Percentiles rank a stretch among this genome's conserved stretches.
phyloP scores from a whole-genome alignment of 2,888 invertebrate species.

The Azorinus chamasolen region DNA sequence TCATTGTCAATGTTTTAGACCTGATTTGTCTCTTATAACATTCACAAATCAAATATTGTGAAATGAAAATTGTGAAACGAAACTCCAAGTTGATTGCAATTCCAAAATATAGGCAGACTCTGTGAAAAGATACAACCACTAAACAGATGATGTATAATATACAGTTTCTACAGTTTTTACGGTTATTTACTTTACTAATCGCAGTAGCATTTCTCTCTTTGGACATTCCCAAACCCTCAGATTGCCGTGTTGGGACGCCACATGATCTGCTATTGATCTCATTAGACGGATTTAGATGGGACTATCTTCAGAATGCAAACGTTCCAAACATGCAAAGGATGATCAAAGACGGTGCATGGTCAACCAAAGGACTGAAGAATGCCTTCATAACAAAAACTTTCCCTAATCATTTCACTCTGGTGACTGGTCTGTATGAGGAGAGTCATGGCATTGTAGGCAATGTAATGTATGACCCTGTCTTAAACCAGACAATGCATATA shows the following conservation, averaged over 20 bases:
- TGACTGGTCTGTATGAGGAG: conserved; percentile 89
- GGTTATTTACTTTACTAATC: too few relatives aligned
- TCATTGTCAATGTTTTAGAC: too few relatives aligned
- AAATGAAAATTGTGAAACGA: too few relatives aligned
- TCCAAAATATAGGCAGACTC: too few relatives aligned
- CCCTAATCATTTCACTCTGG: conserved; percentile 92
- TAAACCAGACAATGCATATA: conserved; percentile 73
- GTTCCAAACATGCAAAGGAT: conserved; percentile 89
- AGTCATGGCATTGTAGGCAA: conserved; percentile 91
- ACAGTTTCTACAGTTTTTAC: too few relatives aligned
- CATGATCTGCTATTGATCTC: conserved; percentile 88
- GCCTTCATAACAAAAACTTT: conserved; percentile 90
- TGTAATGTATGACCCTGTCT: conserved; percentile 88
- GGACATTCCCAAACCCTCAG: too few relatives aligned
- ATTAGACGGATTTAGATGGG: conserved; percentile 91
- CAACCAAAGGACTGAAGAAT: conserved; percentile 87
- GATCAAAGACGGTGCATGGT: conserved; percentile 88
- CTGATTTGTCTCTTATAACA: too few relatives aligned
- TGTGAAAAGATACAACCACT: too few relatives aligned
- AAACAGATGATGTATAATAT: too few relatives aligned
- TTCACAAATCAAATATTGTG: too few relatives aligned
- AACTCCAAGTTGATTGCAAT: too few relatives aligned
- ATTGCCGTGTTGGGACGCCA: neutral
- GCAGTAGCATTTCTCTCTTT: too few relatives aligned
- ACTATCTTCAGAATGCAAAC: conserved; percentile 88